Evolutionary conservation across 1,140 invertebrate species (phyloP).

Genomic region (Rhynchophorus ferrugineus): DNA sequence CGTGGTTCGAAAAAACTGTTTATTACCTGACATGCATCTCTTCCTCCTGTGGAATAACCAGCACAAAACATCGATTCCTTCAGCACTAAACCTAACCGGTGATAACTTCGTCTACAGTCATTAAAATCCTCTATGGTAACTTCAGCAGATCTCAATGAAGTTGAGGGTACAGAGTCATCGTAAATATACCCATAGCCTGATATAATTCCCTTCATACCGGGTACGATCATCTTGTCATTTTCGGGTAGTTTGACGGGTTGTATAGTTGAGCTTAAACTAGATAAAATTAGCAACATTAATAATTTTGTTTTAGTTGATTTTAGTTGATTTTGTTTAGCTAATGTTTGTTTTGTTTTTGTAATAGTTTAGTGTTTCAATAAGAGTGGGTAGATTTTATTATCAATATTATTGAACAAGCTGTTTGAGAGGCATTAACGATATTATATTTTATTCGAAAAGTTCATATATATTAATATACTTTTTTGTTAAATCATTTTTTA

Average conservation of each 20-base stretch:
- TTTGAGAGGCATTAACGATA: too few relatives aligned
- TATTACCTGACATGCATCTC: conserved; percentile 24
- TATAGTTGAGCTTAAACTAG: conserved; percentile 3
- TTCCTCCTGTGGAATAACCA: conserved; percentile 11
- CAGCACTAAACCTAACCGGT: neutral
- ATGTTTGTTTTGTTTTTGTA: too few relatives aligned
- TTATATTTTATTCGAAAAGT: too few relatives aligned
- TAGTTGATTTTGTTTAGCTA: too few relatives aligned
- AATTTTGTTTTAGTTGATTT: neutral
- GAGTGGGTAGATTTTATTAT: too few relatives aligned
- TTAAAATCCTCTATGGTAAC: neutral
- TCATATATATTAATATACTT: too few relatives aligned
- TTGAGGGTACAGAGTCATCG: neutral
- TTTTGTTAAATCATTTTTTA: too few relatives aligned
- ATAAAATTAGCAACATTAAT: neutral
- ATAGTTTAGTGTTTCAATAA: too few relatives aligned
- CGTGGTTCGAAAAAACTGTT: too few relatives aligned
- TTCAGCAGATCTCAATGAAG: conserved; percentile 1
- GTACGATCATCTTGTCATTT: neutral
- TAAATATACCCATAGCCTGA: conserved; percentile 5
- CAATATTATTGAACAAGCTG: too few relatives aligned
- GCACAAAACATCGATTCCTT: conserved; percentile 19
- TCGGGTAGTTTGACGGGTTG: conserved; percentile 5
- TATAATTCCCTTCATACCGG: conserved; percentile 1
- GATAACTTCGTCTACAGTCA: conserved; percentile 1